phyloP scores from a whole-genome alignment of 2,113 vertebrate species.

The Labeo rohita region DNA sequence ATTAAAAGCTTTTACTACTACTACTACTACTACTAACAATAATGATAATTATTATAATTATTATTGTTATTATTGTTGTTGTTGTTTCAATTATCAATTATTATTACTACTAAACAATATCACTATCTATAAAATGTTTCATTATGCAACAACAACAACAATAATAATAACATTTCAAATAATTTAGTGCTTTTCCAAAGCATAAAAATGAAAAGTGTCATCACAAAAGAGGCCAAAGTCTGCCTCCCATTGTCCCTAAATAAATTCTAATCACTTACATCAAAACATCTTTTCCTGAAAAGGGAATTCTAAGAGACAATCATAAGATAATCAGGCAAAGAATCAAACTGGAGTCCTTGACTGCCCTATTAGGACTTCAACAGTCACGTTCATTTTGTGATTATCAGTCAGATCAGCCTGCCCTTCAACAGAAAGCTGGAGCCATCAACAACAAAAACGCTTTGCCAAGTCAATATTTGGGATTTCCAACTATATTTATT shows the following conservation, averaged over 20 bases:
- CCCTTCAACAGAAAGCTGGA: background rate
- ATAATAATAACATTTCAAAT: too few relatives aligned
- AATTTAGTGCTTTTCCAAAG: too few relatives aligned
- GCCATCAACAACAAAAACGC: background rate
- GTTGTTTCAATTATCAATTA: too few relatives aligned
- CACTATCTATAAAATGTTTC: background rate
- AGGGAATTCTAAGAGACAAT: background rate
- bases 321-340: background rate
- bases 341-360: slow-evolving; percentile 1
- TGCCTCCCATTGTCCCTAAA: background rate
- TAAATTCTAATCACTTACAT: background rate
- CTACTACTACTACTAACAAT: too few relatives aligned
- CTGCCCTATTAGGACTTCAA: background rate
- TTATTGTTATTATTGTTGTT: too few relatives aligned
- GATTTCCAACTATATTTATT: background rate
- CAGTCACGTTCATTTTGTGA: background rate
- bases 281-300: background rate
- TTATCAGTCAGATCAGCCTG: background rate
- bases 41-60: too few relatives aligned
- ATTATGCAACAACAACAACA: background rate
- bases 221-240: background rate
- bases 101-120: background rate
- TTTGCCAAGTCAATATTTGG: background rate
- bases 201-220: background rate
- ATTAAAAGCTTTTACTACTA: too few relatives aligned